These are phyloP conservation scores for Saccostrea glomerata DNA, from an alignment of 1,140 invertebrate species.

Conservation along the genomic window DNA sequence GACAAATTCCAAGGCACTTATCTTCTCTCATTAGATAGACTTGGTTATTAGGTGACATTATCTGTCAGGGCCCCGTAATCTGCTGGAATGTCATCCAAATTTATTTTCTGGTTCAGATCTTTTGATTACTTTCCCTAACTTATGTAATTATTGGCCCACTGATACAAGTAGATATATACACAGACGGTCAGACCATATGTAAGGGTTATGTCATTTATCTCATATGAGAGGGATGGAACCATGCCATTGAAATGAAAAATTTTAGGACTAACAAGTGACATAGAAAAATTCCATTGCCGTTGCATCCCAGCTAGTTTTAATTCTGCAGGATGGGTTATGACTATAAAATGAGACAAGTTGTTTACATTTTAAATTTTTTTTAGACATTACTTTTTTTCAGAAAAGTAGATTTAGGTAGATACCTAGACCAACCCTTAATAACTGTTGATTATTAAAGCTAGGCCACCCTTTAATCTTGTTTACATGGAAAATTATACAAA, in stretches of 20 bases:
- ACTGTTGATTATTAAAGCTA: neutral
- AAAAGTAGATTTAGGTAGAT: neutral
- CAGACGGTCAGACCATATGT: neutral
- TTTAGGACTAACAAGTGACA: neutral
- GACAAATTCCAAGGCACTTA: neutral
- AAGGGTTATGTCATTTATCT: neutral
- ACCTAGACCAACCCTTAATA: neutral
- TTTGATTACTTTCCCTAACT: neutral
- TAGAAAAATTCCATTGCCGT: neutral
- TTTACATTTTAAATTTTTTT: too few relatives aligned
- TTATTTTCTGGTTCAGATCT: neutral
- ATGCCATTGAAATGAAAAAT: neutral
- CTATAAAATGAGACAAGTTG: too few relatives aligned
- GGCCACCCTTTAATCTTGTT: neutral
- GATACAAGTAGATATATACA: neutral
- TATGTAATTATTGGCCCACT: neutral
- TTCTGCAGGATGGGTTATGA: neutral
- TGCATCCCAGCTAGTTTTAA: neutral
- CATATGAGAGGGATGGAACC: neutral
- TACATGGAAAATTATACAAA: neutral
- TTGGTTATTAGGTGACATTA: neutral
- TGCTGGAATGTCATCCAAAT: neutral
- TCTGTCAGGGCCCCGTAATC: neutral
- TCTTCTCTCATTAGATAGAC: slow-evolving; percentile 4
- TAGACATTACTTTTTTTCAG: neutral